Conservation (phyloP, 2,113 vertebrate genomes). For the Mormoops blainvillei region DNA sequence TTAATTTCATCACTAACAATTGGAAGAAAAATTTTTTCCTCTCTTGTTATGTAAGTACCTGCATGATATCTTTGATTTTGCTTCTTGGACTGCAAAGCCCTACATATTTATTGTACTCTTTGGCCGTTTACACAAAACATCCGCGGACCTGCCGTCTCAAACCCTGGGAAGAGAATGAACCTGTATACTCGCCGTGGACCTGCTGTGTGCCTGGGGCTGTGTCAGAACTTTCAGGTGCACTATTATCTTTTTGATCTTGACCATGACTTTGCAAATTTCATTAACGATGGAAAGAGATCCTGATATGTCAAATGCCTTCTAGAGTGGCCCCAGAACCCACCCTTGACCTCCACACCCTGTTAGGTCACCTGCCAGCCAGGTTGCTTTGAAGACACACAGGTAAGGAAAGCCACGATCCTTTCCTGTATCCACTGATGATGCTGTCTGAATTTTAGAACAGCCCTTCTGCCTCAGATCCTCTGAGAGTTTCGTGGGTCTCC, state of each 20-base stretch:
- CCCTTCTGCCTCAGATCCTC: not conserved
- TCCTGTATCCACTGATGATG: rapidly evolving
- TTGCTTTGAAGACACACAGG: rapidly evolving
- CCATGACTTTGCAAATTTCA: not conserved
- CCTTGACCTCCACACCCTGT: not conserved
- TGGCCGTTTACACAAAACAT: not conserved
- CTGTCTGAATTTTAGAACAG: too few relatives aligned
- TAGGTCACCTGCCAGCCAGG: rapidly evolving
- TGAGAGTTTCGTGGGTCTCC: rapidly evolving
- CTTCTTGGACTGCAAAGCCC: not conserved
- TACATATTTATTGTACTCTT: not conserved
- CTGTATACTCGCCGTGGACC: rapidly evolving
- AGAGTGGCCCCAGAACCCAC: not conserved
- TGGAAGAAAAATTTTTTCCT: not conserved
- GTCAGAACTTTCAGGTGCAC: rapidly evolving
- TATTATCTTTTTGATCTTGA: not conserved
- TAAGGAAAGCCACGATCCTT: rapidly evolving
- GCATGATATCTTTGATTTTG: not conserved
- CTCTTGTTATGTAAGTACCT: not conserved
- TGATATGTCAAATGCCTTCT: not conserved
- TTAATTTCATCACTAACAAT: not conserved
- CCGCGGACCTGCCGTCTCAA: rapidly evolving
- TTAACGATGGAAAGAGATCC: rapidly evolving
- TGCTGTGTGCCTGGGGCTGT: rapidly evolving
- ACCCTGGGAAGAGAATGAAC: not conserved